Evolutionary conservation across 2,113 vertebrate genomes (phyloP), one percentile per base, ranked within the genome.

Genomic region (Uria aalge): DNA sequence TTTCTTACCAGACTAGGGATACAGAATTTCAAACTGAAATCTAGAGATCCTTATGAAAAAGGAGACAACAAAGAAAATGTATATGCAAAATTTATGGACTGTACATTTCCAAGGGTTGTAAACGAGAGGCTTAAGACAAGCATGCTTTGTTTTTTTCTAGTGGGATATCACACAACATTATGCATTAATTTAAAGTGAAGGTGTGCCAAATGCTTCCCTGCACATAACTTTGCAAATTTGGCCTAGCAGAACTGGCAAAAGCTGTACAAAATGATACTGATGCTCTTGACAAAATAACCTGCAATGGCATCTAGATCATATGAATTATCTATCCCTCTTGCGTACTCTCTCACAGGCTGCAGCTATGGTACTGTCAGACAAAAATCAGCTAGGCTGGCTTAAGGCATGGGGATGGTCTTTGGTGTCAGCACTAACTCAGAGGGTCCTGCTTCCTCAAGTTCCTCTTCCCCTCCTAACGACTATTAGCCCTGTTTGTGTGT

Each of bases 211-310:
- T 68, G 56, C 47, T 75, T 85, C 77, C 69, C 40, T 60, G 60
- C 34, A 43, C 9, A 1, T 77, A 84, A 53, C 68, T 68, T 38
- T 69, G 63, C 75, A 76, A 34, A 79, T 85, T 9, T 89, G 52
- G 57, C 74, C 34, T 55, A 55, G 66, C 64, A 40, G 62, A 72
- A 53, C 43, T 82, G 81, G 77, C 92, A 85, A 63, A 78, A 90
- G 85, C 69, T 85, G 18, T 72, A 60, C 74, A 75, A 81, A 91
- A 62, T 50, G 29, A 52, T 88, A 50, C 73, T 59, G 52, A 71
- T 87, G 52, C n/a, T 90, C 26, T 77, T 93, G 92, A 94, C 81
- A 93, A 67, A 90, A 67, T 34, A 57, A 71, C 60, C 73, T 71
- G 81, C 90, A 88, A 56, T 41, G 64, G n/a, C 77, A 88, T 50